phyloP scores from a whole-genome alignment of 2,113 vertebrate genomes.

The Pseudorectes ferrugineus region DNA sequence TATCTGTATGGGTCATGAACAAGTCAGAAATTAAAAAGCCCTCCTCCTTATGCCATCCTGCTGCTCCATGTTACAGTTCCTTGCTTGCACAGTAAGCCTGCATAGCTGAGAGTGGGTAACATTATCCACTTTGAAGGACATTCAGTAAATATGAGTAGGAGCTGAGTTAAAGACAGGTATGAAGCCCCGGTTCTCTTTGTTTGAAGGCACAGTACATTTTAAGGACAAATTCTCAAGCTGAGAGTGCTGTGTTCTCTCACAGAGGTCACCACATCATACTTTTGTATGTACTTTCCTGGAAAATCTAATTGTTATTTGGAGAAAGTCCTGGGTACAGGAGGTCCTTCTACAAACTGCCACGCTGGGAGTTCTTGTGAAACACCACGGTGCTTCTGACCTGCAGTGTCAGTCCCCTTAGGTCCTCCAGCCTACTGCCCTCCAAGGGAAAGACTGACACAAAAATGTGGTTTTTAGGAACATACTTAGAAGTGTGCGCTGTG shows the following conservation, averaged over 20 bases:
- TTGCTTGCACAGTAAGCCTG: background rate
- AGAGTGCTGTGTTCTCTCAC: background rate
- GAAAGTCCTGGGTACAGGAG: background rate
- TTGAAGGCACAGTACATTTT: background rate
- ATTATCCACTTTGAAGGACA: background rate
- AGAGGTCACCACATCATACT: background rate
- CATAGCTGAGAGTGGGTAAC: background rate
- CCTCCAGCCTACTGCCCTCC: background rate
- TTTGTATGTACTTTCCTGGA: background rate
- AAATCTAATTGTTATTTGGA: background rate
- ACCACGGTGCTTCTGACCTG: background rate
- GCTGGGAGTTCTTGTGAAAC: background rate
- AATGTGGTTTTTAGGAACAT: background rate
- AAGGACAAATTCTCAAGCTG: background rate
- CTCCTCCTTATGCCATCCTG: background rate
- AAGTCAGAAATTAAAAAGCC: background rate
- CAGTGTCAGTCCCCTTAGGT: background rate
- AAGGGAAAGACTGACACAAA: background rate
- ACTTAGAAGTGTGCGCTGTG: rapidly evolving
- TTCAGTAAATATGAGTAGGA: background rate
- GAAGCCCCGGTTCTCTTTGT: background rate
- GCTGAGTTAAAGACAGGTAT: background rate
- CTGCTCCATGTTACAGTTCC: background rate
- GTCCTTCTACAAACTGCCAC: background rate
- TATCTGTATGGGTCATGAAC: background rate